Base-by-base conservation (phyloP, 2,888 invertebrate species). In the Eledona agricola region DNA sequence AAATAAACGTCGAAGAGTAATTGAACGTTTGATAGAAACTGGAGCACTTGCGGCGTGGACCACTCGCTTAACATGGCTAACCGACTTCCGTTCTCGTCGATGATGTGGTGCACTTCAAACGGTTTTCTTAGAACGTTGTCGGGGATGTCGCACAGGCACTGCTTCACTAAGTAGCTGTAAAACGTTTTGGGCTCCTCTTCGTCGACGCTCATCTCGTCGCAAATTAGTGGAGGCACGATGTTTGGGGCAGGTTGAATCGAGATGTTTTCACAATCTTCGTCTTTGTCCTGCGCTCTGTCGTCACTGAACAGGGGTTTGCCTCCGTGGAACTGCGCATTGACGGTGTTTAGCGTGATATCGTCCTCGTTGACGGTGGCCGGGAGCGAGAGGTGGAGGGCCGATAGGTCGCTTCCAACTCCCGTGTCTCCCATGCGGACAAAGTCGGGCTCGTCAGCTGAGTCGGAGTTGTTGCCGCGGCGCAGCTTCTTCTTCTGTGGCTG, bases 401-500 rank as follows among this genome's bases (percentile, higher is more conserved):
- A 75, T 12, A 73, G 56, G 57, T 69, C 64, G 11, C 65, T 71
- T 11, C 67, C 62, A 23, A 72, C 65, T 26, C 67, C 69, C 26
- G 75, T 78, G 59, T 81, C 80, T 1, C 73, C 72, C 13, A 77
- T 78, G 56, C 80, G 80, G 52, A 82, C 81, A 11, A 80, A 75
- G 42, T 82, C 82, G 42, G 79, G 78, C 57, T 83, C 83, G 58
- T 84, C 84, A 10, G 59, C 31, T 34, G 81, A 81, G 56, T 82
- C 81, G 4, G 83, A 82, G 62, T 86, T 77, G 54, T 77, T 79
- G 32, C 73, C 77, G 63, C 89, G 85, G 70, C 89, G 84, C 72
- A 88, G 86, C 73, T 91, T 87, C 80, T 92, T 92, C 74, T 89
- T 90, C 66, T 88, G 87, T 62, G 92, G 92, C 78, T 91, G 91